Percentiles rank a stretch among this genome's conserved stretches.
phyloP scores from a whole-genome alignment of 2,113 vertebrate species.

The Archocentrus centrarchus region DNA sequence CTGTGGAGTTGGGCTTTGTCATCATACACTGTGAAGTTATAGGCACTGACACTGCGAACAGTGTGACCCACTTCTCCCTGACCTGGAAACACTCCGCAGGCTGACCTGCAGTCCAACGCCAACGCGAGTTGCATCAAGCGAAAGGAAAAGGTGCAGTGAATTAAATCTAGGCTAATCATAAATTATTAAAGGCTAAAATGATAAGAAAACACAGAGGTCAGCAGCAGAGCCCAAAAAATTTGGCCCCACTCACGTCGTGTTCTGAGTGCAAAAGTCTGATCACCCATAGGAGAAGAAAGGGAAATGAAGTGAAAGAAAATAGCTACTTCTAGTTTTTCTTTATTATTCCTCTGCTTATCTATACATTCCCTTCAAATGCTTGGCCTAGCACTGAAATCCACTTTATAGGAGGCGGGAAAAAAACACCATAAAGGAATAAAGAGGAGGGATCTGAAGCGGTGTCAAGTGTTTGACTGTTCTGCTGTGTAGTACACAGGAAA shows the following conservation, averaged over 20 bases:
- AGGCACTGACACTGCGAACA: slow-evolving; percentile 79
- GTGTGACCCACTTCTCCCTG: slow-evolving; percentile 79
- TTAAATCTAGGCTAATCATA: slow-evolving; percentile 58
- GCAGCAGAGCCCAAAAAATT: slow-evolving; percentile 26
- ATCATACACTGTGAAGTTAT: slow-evolving; percentile 71
- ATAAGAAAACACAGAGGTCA: slow-evolving; percentile 46
- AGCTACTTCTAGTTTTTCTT: not conserved
- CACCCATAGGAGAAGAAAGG: not conserved
- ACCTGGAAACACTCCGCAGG: slow-evolving; percentile 78
- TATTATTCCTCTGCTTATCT: not conserved
- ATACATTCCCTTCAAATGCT: not conserved
- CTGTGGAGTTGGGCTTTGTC: slow-evolving; percentile 66
- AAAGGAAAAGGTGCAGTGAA: not conserved
- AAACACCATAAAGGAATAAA: slow-evolving; percentile 18
- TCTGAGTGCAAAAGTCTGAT: not conserved
- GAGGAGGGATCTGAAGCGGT: not conserved
- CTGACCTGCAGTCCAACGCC: slow-evolving; percentile 65
- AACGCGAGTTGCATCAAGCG: slow-evolving; percentile 35
- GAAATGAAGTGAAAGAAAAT: slow-evolving; percentile 19
- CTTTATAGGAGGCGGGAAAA: not conserved
- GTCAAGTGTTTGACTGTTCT: slow-evolving; percentile 13
- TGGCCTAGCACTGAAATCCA: not conserved
- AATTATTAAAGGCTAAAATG: slow-evolving; percentile 67
- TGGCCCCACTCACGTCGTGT: slow-evolving; percentile 22
- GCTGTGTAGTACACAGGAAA: not conserved